Base-by-base conservation (phyloP, 2,888 invertebrate species). In the Hypsopygia costalis region DNA sequence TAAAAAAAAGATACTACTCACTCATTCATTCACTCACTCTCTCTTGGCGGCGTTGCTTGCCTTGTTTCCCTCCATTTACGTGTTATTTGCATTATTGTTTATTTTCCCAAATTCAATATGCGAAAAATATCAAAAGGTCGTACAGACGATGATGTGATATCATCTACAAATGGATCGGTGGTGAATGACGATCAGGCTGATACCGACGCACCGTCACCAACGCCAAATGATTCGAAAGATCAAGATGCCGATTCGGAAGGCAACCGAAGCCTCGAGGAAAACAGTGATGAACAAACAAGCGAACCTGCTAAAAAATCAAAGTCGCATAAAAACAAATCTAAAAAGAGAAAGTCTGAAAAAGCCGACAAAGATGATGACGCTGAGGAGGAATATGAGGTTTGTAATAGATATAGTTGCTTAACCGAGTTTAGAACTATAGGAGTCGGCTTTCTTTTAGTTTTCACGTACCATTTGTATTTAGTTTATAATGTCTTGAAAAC, bases 381-480 rank as follows among this genome's bases (percentile, higher is more conserved):
- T 6, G 74, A 78, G 40, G 77, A 86, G 41, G 91, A 90, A 44
- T 91, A 90, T 49, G 91, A 92, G 89, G 92, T 91, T 51, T 36
- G 61, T 57, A 29, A 21, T n/a, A n/a, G n/a, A n/a, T n/a, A n/a
- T n/a, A n/a, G n/a, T n/a, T n/a, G n/a, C n/a, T n/a, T n/a, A n/a
- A n/a, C n/a, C n/a, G n/a, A n/a, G n/a, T n/a, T n/a, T n/a, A n/a
- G n/a, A n/a, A n/a, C n/a, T n/a, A n/a, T n/a, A n/a, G n/a, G n/a
- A n/a, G n/a, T n/a, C n/a, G n/a, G n/a, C n/a, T n/a, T n/a, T n/a
- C n/a, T n/a, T n/a, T n/a, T n/a, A n/a, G n/a, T n/a, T n/a, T n/a
- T n/a, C n/a, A n/a, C n/a, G n/a, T n/a, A n/a, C n/a, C n/a, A n/a
- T n/a, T n/a, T n/a, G n/a, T n/a, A n/a, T n/a, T n/a, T n/a, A n/a